Percentiles rank a stretch among this genome's conserved stretches.
Conservation (phyloP, 1,140 invertebrate genomes). For the Eupristina koningsbergeri region DNA sequence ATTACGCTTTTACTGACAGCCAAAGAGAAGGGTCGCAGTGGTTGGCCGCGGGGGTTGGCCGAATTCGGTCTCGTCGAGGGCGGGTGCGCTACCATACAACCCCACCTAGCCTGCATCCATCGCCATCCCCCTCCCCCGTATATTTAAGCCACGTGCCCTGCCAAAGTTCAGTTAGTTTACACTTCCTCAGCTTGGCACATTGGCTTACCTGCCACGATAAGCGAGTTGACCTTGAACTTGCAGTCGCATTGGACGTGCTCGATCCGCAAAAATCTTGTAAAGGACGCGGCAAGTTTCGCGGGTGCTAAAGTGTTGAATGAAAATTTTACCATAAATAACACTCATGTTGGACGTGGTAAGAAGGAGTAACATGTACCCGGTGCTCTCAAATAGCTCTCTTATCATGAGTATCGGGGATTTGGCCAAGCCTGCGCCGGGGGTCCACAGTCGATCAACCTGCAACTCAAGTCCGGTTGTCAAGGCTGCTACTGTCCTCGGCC, state of each 20-base stretch:
- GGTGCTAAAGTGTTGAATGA: too few species aligned
- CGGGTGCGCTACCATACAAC: neutral
- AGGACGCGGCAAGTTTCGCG: neutral
- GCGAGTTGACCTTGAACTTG: too few species aligned
- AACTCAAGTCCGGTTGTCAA: slow-evolving; percentile 52
- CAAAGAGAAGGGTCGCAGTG: neutral
- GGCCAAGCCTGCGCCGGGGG: slow-evolving; percentile 20
- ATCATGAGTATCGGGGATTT: slow-evolving; percentile 52
- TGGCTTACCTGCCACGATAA: neutral
- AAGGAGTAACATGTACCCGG: slow-evolving; percentile 51
- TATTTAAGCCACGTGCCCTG: slow-evolving; percentile 24
- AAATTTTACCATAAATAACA: neutral
- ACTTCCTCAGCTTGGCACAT: neutral
- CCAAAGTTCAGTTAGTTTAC: slow-evolving; percentile 21
- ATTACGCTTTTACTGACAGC: slow-evolving; percentile 54
- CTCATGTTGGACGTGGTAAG: slow-evolving; percentile 48
- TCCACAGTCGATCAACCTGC: neutral
- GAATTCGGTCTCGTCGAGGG: neutral
- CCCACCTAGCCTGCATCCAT: neutral
- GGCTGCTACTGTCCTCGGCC: slow-evolving; percentile 53
- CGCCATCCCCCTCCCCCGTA: neutral
- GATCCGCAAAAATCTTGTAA: neutral
- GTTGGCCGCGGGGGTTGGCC: neutral
- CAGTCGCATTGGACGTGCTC: neutral
- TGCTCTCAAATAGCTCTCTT: slow-evolving; percentile 48